Conservation (phyloP, 1,140 invertebrate genomes). For the Drosophila grimshawi region DNA sequence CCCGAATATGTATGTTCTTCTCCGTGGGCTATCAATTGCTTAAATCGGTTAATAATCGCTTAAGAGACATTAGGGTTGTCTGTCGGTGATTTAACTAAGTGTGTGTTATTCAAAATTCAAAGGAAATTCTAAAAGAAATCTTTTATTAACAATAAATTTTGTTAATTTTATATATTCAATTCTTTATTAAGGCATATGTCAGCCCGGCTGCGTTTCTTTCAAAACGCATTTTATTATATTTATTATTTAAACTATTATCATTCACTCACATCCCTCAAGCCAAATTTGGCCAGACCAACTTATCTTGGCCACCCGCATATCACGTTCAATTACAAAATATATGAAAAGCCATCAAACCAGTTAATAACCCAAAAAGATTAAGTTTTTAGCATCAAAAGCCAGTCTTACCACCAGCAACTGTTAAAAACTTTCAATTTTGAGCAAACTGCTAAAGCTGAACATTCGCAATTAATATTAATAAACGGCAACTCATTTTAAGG, state of each 20-base stretch:
- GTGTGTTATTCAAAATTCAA: too few relatives aligned
- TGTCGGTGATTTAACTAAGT: too few relatives aligned
- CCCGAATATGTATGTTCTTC: too few relatives aligned
- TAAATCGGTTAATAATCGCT: too few relatives aligned
- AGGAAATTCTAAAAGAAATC: too few relatives aligned
- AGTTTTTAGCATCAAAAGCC: slow-evolving; percentile 15
- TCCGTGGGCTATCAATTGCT: too few relatives aligned
- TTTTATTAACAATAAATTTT: too few relatives aligned
- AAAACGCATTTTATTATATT: background rate
- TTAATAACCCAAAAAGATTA: slow-evolving; percentile 73
- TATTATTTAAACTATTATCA: background rate
- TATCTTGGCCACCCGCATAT: slow-evolving; percentile 35
- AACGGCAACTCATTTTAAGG: slow-evolving; percentile 70
- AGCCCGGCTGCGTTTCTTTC: too few relatives aligned
- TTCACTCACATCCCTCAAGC: background rate
- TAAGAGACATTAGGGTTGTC: too few relatives aligned
- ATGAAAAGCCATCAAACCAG: slow-evolving; percentile 68
- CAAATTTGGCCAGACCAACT: slow-evolving; percentile 3
- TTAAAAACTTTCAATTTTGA: slow-evolving; percentile 53
- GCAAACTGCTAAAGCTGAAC: slow-evolving; percentile 39
- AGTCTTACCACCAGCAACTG: background rate
- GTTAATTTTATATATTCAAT: too few relatives aligned
- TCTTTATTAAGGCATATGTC: too few relatives aligned
- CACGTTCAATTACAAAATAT: slow-evolving; percentile 36
- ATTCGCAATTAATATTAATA: slow-evolving; percentile 76